Evolutionary conservation across 2,113 vertebrate genomes (phyloP).

Genomic region (Pogonocichla stellata): DNA sequence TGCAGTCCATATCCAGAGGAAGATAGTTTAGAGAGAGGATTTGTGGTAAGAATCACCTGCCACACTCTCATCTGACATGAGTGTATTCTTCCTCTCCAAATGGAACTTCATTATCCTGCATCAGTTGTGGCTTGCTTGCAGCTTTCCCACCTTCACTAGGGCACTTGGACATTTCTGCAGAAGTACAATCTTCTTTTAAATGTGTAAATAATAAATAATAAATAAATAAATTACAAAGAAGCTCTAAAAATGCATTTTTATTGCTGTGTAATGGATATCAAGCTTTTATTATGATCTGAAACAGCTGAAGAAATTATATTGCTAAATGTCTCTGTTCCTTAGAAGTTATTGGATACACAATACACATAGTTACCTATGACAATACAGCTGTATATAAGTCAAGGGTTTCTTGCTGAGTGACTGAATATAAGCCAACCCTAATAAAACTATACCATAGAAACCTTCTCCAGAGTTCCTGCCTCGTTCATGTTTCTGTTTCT

Average conservation of each 20-base stretch:
- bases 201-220: not conserved
- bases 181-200: not conserved
- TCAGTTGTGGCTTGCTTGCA: not conserved
- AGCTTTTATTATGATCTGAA: not conserved
- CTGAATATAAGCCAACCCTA: not conserved
- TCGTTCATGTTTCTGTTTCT: not conserved
- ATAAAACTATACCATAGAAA: not conserved
- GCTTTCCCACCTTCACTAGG: not conserved
- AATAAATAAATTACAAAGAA: not conserved
- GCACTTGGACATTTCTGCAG: not conserved
- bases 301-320: not conserved
- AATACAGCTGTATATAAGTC: not conserved
- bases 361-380: not conserved
- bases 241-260: not conserved
- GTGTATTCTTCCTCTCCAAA: not conserved
- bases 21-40: not conserved
- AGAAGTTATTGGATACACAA: not conserved
- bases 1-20: not conserved
- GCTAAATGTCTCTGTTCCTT: not conserved
- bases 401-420: not conserved
- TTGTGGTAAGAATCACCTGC: not conserved
- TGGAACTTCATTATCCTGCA: not conserved
- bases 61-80: not conserved
- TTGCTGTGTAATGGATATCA: not conserved
- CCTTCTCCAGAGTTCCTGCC: not conserved